Conservation (phyloP, 2,113 vertebrate species). For the Pedionomus torquatus region DNA sequence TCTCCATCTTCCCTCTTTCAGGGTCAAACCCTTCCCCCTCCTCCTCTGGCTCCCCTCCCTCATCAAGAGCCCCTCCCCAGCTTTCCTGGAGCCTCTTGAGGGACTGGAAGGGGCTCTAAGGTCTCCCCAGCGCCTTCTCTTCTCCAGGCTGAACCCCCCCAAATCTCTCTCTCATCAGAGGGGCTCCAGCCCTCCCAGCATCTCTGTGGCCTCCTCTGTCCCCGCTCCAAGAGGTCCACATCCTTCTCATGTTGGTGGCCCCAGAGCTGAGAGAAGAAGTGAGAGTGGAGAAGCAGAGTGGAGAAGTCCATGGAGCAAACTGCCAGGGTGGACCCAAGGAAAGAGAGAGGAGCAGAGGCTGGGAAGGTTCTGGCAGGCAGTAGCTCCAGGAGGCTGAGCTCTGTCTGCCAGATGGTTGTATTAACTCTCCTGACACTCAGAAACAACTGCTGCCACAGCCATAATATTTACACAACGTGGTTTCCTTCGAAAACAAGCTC, state of each 20-base stretch:
- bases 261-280: too few species aligned
- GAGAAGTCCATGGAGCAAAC: background rate
- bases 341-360: background rate
- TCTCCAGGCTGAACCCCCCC: background rate
- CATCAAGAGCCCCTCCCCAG: background rate
- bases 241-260: background rate
- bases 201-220: background rate
- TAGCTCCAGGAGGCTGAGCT: background rate
- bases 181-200: background rate
- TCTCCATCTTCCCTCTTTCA: background rate
- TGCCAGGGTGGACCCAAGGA: background rate
- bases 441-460: background rate
- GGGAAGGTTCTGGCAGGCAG: accelerated
- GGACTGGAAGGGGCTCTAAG: background rate
- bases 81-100: background rate
- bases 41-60: background rate
- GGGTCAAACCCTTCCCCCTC: background rate
- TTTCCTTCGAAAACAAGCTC: background rate
- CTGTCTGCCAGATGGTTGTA: background rate
- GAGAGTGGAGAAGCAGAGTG: too few species aligned
- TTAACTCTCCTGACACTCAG: background rate
- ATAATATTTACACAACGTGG: background rate
- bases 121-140: background rate
- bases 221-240: background rate
- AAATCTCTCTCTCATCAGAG: background rate